A percentile compares a stretch with the other conserved stretches of the same genome.
phyloP scores from a whole-genome alignment of 2,888 invertebrate genomes.

The Netelia inedita region DNA sequence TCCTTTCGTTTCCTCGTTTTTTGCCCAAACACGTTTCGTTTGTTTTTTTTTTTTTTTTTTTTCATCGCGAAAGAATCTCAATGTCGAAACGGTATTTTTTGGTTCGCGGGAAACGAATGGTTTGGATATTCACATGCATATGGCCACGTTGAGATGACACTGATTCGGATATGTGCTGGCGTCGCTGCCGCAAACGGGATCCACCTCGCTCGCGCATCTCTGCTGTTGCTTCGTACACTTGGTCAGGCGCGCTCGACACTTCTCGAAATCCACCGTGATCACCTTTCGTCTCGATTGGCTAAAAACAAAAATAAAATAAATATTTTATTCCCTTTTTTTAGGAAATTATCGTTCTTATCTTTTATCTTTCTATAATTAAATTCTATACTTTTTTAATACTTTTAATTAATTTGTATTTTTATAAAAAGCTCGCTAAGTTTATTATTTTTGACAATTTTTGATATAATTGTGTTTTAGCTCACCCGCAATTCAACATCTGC shows the following conservation, averaged over 20 bases:
- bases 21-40: not conserved
- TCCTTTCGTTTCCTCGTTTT: not conserved
- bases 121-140: conserved; percentile 91
- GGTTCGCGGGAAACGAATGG: not conserved
- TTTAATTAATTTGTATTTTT: conserved; percentile 12
- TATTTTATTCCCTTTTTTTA: conserved; percentile 8
- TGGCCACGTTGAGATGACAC: conserved; percentile 93
- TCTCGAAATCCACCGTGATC: conserved; percentile 91
- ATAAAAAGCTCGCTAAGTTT: not conserved
- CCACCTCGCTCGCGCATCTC: conserved; percentile 88
- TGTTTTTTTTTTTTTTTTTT: conserved; percentile 2
- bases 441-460: not conserved
- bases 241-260: conserved; percentile 90
- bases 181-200: conserved; percentile 96
- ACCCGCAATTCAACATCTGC: conserved; percentile 96
- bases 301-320: conserved; percentile 21
- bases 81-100: not conserved
- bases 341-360: conserved; percentile 13
- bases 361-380: not conserved
- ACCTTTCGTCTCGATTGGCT: conserved; percentile 87
- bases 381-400: not conserved
- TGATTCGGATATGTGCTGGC: conserved; percentile 94
- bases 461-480: conserved; percentile 71
- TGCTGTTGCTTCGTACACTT: conserved; percentile 92
- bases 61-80: conserved; percentile 4